A percentile compares a stretch with the other conserved stretches of the same genome.
phyloP scores from a whole-genome alignment of 2,113 vertebrate species.

The Periophthalmus modestus region DNA sequence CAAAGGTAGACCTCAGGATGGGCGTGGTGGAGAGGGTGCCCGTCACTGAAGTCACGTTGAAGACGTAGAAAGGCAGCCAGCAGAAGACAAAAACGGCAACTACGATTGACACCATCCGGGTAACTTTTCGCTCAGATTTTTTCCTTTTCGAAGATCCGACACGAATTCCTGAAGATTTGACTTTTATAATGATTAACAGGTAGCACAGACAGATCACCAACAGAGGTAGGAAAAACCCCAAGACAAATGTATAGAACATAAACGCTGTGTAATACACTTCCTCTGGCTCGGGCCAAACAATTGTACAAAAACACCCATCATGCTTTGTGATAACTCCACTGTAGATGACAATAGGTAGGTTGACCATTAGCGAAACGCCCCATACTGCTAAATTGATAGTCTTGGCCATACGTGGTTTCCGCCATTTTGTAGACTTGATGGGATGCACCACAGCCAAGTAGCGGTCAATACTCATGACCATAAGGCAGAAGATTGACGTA shows the following conservation, averaged over 20 bases:
- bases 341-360: slow-evolving; percentile 94
- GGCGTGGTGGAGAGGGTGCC: slow-evolving; percentile 88
- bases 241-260: slow-evolving; percentile 93
- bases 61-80: slow-evolving; percentile 98
- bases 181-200: slow-evolving; percentile 94
- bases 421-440: slow-evolving; percentile 94
- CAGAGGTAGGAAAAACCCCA: slow-evolving; percentile 95
- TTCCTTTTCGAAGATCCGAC: slow-evolving; percentile 93
- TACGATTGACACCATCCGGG: slow-evolving; percentile 96
- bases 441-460: slow-evolving; percentile 97
- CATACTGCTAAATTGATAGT: slow-evolving; percentile 90
- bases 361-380: slow-evolving; percentile 90
- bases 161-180: slow-evolving; percentile 93
- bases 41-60: slow-evolving; percentile 92
- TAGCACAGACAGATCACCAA: slow-evolving; percentile 96
- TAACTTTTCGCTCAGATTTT: slow-evolving; percentile 93
- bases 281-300: slow-evolving; percentile 93
- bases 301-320: slow-evolving; percentile 85
- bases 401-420: slow-evolving; percentile 90
- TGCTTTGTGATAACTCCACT: slow-evolving; percentile 84
- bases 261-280: slow-evolving; percentile 93
- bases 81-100: slow-evolving; percentile 96
- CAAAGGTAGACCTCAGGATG: slow-evolving; percentile 90
- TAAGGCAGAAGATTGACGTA: slow-evolving; percentile 97
- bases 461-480: slow-evolving; percentile 94